Base-by-base conservation (phyloP, 2,888 invertebrate genomes). In the Ametastegia equiseti region DNA sequence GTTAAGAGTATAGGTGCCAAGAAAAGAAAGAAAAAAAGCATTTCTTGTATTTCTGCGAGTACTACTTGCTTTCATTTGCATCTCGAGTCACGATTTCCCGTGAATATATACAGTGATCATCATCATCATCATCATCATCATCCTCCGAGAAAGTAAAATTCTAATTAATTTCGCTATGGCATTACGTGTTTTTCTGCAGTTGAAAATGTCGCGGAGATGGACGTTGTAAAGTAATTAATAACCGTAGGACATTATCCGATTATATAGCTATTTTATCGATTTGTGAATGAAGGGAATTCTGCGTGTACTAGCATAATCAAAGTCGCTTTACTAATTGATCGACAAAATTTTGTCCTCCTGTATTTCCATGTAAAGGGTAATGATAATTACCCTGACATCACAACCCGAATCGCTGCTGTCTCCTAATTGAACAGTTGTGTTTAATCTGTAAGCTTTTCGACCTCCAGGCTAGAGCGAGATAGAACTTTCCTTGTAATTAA, bases 401-500 rank as follows among this genome's bases (percentile, higher is more conserved):
- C 23, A 54, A 9, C 23, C 23, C 54, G 54, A 54, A 54, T 23
- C 54, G 23, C 23, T 54, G 54, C 54, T n/a, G n/a, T n/a, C n/a
- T 11, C 19, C 23, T 54, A 54, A 54, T 54, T 54, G 23, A 54
- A 23, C 54, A 23, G 54, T 54, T 54, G 54, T 54, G 23, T 54
- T 54, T 54, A 23, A 54, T 54, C 54, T 54, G 54, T 54, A 9
- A 54, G 19, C 54, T 54, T 30, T 13, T 60, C 27, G 30, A 60
- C 60, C 27, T 42, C 5, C 23, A 30, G 15, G 30, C 27, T 30
- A 47, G 13, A 30, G 11, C 30, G 6, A 30, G 60, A n/a, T n/a
- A 60, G 60, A 60, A 60, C 60, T 60, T 60, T 60, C 60, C 30
- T 60, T 60, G 13, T 60, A 60, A 60, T 60, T 30, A 30, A 15